Evolutionary conservation across 2,113 vertebrate genomes (phyloP).

Genomic region (Hystrix cristata): DNA sequence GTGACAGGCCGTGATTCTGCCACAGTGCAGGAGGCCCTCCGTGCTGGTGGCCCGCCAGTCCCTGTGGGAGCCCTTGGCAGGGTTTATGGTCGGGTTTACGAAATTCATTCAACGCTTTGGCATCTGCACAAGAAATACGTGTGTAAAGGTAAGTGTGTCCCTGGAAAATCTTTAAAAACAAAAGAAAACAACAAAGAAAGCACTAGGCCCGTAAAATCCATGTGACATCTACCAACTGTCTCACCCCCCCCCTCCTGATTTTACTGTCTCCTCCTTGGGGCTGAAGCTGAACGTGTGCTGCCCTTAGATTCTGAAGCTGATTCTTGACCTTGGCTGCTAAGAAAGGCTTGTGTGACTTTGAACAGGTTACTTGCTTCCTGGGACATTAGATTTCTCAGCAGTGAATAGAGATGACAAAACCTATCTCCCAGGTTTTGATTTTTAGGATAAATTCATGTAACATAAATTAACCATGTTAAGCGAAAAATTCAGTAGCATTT

Average conservation of each 20-base stretch:
- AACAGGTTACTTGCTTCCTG: background rate
- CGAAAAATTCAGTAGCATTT: background rate
- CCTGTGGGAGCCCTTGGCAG: background rate
- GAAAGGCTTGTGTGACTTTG: background rate
- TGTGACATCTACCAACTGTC: background rate
- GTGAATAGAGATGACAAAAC: background rate
- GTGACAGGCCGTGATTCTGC: background rate
- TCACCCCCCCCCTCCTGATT: background rate
- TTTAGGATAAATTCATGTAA: background rate
- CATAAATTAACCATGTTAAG: background rate
- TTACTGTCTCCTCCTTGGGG: background rate
- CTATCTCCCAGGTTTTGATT: background rate
- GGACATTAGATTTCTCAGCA: slow-evolving; percentile 7
- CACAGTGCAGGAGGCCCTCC: background rate
- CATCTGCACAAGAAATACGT: slow-evolving; percentile 45
- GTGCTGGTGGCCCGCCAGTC: background rate
- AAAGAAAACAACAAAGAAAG: background rate
- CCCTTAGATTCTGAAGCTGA: background rate
- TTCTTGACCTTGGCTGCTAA: slow-evolving; percentile 9
- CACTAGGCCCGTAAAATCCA: background rate
- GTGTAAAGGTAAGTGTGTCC: background rate
- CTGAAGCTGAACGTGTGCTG: background rate
- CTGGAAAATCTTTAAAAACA: slow-evolving; percentile 40
- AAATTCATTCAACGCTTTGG: slow-evolving; percentile 38
- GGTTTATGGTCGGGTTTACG: slow-evolving; percentile 24